Evolutionary conservation across 92 coral and sea anemone species (phyloP).

Genomic region (Epizoanthus illoricatus): DNA sequence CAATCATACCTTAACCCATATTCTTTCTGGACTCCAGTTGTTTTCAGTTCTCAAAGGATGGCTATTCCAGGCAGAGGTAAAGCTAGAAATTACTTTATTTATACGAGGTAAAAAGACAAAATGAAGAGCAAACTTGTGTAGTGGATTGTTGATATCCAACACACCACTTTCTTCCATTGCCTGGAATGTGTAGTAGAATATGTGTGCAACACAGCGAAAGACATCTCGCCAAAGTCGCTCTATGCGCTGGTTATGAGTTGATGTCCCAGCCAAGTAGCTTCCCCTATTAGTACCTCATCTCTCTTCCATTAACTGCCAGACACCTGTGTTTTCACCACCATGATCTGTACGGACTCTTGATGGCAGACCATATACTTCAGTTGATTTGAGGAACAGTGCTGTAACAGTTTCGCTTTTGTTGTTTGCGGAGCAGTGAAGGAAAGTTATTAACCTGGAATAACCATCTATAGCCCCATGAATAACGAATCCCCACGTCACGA

Average conservation of each 20-base stretch:
- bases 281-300: conserved; percentile 64
- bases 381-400: conserved; percentile 28
- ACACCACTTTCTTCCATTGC: no score
- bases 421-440: conserved; percentile 49
- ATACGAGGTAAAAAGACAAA: conserved; percentile 48
- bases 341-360: conserved; percentile 57
- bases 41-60: conserved; percentile 58
- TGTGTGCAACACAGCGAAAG: conserved; percentile 51
- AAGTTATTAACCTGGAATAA: conserved; percentile 41
- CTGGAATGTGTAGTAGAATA: conserved; percentile 56
- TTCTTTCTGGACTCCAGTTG: conserved; percentile 58
- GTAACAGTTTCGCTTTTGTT: conserved; percentile 42
- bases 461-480: conserved; percentile 58
- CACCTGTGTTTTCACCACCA: conserved; percentile 60
- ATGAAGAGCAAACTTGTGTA: conserved; percentile 53
- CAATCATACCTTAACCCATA: conserved; percentile 53
- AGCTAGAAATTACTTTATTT: conserved; percentile 45
- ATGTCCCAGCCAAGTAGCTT: conserved; percentile 54
- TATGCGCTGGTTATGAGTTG: conserved; percentile 47
- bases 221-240: conserved; percentile 65
- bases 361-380: conserved; percentile 42
- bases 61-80: conserved; percentile 61
- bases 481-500: conserved; percentile 49
- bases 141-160: conserved; percentile 43
- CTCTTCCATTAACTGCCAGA: conserved; percentile 53